phyloP scores from a whole-genome alignment of 1,140 invertebrate species.

The Colletes gigas region DNA sequence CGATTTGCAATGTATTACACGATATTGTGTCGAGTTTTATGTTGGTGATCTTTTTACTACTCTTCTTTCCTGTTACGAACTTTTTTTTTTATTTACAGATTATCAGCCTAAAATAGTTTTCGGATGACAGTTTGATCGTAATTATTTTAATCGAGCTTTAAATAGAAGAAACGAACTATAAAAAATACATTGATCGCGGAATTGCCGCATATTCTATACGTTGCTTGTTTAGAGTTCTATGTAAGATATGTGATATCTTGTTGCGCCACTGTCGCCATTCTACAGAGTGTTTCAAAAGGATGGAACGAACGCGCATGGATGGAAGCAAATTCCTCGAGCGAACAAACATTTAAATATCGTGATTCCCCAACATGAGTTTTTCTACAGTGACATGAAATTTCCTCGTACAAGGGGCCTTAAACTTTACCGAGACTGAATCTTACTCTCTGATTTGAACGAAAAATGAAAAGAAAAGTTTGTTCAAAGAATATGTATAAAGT shows the following conservation, averaged over 20 bases:
- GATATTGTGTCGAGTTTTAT: neutral
- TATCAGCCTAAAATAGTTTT: neutral
- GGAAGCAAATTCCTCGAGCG: too few species aligned
- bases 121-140: neutral
- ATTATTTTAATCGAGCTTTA: slow-evolving; percentile 26
- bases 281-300: neutral
- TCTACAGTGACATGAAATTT: too few species aligned
- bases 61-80: too few species aligned
- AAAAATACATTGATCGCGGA: neutral
- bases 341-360: too few species aligned
- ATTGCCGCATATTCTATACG: slow-evolving; percentile 5
- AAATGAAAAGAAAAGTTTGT: too few species aligned
- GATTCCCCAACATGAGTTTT: too few species aligned
- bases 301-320: too few species aligned
- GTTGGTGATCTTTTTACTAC: neutral
- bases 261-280: slow-evolving; percentile 1
- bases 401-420: too few species aligned
- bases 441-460: too few species aligned
- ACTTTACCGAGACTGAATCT: too few species aligned
- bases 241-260: too few species aligned
- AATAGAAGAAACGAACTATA: slow-evolving; percentile 13
- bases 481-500: too few species aligned
- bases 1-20: neutral
- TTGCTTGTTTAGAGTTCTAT: neutral
- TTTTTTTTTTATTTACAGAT: neutral